These are phyloP conservation scores for Mylabris sibirica DNA, from an alignment of 2,888 invertebrate species.

Conservation along the genomic window DNA sequence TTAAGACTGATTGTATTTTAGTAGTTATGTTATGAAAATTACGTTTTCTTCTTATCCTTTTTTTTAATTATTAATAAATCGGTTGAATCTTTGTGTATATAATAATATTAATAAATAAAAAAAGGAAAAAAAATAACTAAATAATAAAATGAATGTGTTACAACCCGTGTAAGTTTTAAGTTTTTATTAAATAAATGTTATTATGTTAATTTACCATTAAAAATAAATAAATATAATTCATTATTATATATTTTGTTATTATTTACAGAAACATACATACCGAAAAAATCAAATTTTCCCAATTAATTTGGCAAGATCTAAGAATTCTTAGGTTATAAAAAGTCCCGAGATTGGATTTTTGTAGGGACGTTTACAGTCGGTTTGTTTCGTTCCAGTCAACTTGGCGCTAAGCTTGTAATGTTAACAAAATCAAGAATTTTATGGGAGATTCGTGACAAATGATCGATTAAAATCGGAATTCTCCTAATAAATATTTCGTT, in stretches of 20 bases:
- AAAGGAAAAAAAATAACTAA: constrained; percentile 6
- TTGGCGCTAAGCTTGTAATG: too few species aligned
- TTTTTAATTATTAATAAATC: constrained; percentile 22
- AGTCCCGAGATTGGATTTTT: too few species aligned
- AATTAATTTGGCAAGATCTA: too few species aligned
- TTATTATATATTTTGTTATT: constrained; percentile 44
- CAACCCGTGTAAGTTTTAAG: constrained; percentile 43
- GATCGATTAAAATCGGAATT: too few species aligned
- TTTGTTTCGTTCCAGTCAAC: too few species aligned
- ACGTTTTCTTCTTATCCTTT: constrained; percentile 38
- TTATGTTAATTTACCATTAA: constrained; percentile 53
- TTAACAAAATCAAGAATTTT: too few species aligned
- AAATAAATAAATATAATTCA: constrained; percentile 56
- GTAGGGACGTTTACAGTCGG: too few species aligned
- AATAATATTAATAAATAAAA: neutral
- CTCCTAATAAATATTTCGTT: too few species aligned
- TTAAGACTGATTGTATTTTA: constrained; percentile 56
- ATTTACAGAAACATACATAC: neutral
- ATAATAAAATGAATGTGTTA: constrained; percentile 36
- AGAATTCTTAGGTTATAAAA: too few species aligned
- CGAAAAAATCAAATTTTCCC: neutral
- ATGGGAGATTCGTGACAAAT: too few species aligned
- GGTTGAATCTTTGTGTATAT: constrained; percentile 33
- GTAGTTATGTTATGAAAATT: constrained; percentile 37
- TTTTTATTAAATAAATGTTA: constrained; percentile 44